These are phyloP conservation scores for Malurus cyaneus DNA, from an alignment of 2,113 vertebrate genomes.

Conservation along the genomic window DNA sequence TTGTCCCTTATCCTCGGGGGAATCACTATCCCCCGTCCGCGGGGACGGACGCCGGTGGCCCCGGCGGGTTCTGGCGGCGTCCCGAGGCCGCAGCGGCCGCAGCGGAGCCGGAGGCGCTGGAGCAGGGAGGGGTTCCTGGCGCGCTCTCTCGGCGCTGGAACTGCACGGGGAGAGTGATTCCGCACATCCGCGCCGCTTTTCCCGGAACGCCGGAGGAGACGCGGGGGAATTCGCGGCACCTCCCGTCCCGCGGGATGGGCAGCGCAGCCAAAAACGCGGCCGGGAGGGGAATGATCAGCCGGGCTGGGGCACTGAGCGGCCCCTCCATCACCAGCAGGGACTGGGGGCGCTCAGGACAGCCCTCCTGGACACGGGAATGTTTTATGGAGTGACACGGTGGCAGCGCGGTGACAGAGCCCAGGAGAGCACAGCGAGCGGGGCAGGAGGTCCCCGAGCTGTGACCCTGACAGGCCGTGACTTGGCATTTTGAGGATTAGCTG, in stretches of 20 bases:
- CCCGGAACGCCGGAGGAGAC: fast-evolving
- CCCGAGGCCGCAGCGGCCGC: not conserved
- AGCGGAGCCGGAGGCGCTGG: not conserved
- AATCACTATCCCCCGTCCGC: fast-evolving
- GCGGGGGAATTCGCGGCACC: not conserved
- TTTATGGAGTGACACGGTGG: not conserved
- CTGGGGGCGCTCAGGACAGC: not conserved
- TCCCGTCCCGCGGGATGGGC: fast-evolving
- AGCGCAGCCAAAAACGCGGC: not conserved
- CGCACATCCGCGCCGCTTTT: fast-evolving
- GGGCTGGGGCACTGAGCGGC: not conserved
- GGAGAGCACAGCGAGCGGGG: fast-evolving
- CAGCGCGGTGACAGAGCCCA: not conserved
- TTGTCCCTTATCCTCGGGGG: fast-evolving
- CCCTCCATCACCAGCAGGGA: not conserved
- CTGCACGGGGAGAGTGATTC: not conserved
- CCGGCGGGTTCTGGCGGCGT: fast-evolving
- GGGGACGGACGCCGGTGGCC: not conserved
- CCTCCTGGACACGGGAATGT: fast-evolving
- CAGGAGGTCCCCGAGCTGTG: not conserved
- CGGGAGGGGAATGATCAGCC: not conserved
- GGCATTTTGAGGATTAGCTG: not conserved
- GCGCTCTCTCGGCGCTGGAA: not conserved
- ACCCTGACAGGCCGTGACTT: not conserved
- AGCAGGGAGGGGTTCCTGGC: constrained; percentile 18